phyloP scores from a whole-genome alignment of 2,888 invertebrate genomes.

The Autographa gamma region DNA sequence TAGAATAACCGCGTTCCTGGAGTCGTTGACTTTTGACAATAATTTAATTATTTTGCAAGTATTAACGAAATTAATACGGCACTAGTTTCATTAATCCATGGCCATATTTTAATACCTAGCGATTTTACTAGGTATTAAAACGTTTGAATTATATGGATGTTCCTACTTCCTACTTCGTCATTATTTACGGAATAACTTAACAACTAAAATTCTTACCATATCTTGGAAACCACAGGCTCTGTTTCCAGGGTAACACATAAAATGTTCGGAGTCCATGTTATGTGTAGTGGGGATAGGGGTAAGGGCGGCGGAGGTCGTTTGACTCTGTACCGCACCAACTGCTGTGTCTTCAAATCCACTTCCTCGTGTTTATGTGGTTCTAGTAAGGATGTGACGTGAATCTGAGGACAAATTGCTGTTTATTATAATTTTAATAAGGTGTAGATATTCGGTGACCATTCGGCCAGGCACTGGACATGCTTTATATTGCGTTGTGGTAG shows the following conservation, averaged over 20 bases:
- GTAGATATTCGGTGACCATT: no score
- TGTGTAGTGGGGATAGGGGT: slow-evolving; percentile 61
- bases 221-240: slow-evolving; percentile 57
- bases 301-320: slow-evolving; percentile 35
- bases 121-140: no score
- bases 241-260: slow-evolving; percentile 62
- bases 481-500: no score
- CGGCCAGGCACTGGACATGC: no score
- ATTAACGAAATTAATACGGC: neutral
- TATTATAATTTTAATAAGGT: no score
- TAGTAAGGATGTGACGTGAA: slow-evolving; percentile 13
- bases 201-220: slow-evolving; percentile 58
- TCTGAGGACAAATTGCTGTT: slow-evolving; percentile 10
- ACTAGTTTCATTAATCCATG: neutral
- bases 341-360: neutral
- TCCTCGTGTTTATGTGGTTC: slow-evolving; percentile 8
- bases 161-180: no score
- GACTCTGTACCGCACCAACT: slow-evolving; percentile 19
- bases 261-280: slow-evolving; percentile 65
- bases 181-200: neutral
- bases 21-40: neutral
- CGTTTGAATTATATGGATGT: no score
- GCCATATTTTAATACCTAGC: neutral
- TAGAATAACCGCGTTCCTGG: neutral
- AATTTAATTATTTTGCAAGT: neutral